Conservation (phyloP, 2,888 invertebrate genomes). For the Cantharis rufa region DNA sequence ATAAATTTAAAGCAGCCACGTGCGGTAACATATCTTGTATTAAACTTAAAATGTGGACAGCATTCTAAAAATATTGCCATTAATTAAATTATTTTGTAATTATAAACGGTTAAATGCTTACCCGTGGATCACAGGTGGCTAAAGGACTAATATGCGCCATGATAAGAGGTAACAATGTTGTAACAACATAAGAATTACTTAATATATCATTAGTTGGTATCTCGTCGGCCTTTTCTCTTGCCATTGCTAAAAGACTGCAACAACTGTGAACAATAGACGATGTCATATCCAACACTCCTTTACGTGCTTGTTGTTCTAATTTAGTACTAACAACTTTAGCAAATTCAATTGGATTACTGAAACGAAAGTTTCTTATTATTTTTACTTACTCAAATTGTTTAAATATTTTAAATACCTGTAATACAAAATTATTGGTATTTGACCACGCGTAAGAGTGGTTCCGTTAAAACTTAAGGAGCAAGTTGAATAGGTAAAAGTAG, state of each 20-base stretch:
- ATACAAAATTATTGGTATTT: constrained; percentile 91
- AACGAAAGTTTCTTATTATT: constrained; percentile 16
- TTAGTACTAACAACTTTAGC: constrained; percentile 49
- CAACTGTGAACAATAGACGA: constrained; percentile 77
- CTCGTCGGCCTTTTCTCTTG: constrained; percentile 73
- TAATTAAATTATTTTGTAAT: neutral
- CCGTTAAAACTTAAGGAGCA: constrained; percentile 95
- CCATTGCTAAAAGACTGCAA: constrained; percentile 75
- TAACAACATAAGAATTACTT: constrained; percentile 66
- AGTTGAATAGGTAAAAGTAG: constrained; percentile 85
- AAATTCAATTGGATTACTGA: constrained; percentile 53
- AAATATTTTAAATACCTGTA: constrained; percentile 65
- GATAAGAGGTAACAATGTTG: constrained; percentile 79
- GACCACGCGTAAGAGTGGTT: constrained; percentile 93
- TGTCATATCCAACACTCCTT: constrained; percentile 75
- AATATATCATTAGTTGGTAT: constrained; percentile 61
- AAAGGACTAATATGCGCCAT: constrained; percentile 85
- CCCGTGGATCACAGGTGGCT: constrained; percentile 80
- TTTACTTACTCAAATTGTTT: neutral
- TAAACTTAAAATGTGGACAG: constrained; percentile 81
- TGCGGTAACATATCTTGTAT: constrained; percentile 89
- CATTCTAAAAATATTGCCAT: constrained; percentile 62
- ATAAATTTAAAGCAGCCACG: constrained; percentile 81
- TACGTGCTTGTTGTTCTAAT: constrained; percentile 63
- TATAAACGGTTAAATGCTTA: constrained; percentile 48